Percentiles rank a stretch among this genome's conserved stretches.
phyloP scores from a whole-genome alignment of 1,140 invertebrate genomes.

The Danaus plexippus region DNA sequence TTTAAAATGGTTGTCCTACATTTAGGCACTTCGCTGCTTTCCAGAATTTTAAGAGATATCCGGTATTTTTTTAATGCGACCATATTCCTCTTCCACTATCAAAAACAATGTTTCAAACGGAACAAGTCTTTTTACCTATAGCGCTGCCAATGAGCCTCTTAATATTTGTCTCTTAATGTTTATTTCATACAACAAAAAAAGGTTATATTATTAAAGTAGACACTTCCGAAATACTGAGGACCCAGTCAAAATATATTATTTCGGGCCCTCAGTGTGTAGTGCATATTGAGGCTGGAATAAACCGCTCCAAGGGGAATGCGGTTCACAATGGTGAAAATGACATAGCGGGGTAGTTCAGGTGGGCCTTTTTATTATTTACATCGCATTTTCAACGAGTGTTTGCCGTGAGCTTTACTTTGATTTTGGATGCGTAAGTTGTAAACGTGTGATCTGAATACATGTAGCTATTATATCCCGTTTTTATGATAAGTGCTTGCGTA shows the following conservation, averaged over 20 bases:
- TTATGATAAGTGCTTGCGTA: slow-evolving; percentile 43
- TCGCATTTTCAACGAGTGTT: slow-evolving; percentile 70
- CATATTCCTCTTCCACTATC: too few species aligned
- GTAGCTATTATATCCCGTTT: slow-evolving; percentile 33
- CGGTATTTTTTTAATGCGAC: too few species aligned
- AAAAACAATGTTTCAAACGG: too few species aligned
- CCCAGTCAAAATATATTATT: slow-evolving; percentile 24
- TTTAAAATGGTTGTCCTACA: slow-evolving; percentile 40
- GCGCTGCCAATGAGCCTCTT: too few species aligned
- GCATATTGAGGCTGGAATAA: slow-evolving; percentile 66
- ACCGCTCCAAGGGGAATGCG: slow-evolving; percentile 48
- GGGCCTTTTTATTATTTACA: slow-evolving; percentile 70
- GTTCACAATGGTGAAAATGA: slow-evolving; percentile 59
- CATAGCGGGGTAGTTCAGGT: slow-evolving; percentile 52
- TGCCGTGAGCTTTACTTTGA: slow-evolving; percentile 65
- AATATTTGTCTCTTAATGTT: too few species aligned
- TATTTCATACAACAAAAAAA: too few species aligned
- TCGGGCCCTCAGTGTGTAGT: slow-evolving; percentile 46
- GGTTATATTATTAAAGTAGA: too few species aligned
- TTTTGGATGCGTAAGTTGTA: slow-evolving; percentile 59
- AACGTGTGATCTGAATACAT: slow-evolving; percentile 62
- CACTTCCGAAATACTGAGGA: background rate
- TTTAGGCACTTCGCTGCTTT: slow-evolving; percentile 19
- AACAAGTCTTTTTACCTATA: too few species aligned
- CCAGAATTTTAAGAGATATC: too few species aligned